Evolutionary conservation across 2,888 invertebrate genomes (phyloP).

Genomic region (Limnephilus lunatus): DNA sequence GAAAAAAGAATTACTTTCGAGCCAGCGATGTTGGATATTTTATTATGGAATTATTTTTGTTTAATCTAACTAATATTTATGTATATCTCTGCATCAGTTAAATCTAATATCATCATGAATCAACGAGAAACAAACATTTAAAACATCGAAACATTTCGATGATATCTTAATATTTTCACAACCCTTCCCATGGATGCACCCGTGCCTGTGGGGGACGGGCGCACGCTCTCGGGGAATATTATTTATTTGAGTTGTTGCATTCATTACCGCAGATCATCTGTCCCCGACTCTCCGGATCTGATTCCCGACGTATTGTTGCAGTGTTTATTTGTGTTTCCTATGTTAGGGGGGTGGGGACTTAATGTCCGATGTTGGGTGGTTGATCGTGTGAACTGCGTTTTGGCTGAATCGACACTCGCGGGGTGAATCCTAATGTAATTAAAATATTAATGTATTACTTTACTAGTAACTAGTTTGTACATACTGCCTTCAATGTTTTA

Average conservation of each 20-base stretch:
- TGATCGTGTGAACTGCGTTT: slow-evolving; percentile 62
- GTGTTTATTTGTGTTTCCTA: slow-evolving; percentile 27
- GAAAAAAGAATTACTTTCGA: too few relatives aligned
- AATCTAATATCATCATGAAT: not conserved
- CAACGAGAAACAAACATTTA: not conserved
- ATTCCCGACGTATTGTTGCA: slow-evolving; percentile 11
- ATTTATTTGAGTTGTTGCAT: slow-evolving; percentile 41
- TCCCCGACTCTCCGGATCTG: not conserved
- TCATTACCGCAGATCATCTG: slow-evolving; percentile 25
- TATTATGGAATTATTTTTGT: too few relatives aligned
- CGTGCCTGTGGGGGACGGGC: not conserved
- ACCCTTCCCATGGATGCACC: not conserved
- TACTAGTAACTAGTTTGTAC: not conserved
- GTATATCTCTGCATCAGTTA: not conserved
- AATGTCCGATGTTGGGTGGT: not conserved
- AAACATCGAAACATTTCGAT: not conserved
- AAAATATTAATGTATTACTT: not conserved
- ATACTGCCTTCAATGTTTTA: not conserved
- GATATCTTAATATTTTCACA: not conserved
- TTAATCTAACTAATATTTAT: not conserved
- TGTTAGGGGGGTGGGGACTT: not conserved
- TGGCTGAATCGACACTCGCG: slow-evolving; percentile 62
- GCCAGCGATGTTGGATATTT: too few relatives aligned
- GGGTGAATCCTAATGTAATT: not conserved
- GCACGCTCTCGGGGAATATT: slow-evolving; percentile 41